phyloP scores from a whole-genome alignment of 2,113 vertebrate species.

The Lonchura striata region DNA sequence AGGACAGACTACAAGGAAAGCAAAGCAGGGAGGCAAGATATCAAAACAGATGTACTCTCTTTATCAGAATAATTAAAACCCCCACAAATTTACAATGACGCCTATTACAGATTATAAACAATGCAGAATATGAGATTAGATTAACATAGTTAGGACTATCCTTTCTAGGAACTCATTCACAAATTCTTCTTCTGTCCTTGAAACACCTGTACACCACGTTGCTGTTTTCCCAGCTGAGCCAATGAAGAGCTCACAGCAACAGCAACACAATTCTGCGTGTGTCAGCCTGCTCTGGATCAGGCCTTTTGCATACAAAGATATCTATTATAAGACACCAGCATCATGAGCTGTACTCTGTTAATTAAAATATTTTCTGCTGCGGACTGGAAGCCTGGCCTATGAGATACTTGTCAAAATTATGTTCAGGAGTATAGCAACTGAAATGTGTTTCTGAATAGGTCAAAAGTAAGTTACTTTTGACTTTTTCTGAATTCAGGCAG shows the following conservation, averaged over 20 bases:
- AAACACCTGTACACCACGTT: neutral
- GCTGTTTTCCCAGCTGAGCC: neutral
- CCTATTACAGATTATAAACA: neutral
- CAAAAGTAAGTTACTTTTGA: constrained; percentile 19
- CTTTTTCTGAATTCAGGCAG: neutral
- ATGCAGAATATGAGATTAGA: neutral
- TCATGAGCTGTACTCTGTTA: neutral
- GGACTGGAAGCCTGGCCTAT: neutral
- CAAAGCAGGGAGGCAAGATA: neutral
- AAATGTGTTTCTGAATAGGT: neutral
- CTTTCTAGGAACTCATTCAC: constrained; percentile 54
- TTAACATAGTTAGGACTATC: neutral
- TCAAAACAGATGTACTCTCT: neutral
- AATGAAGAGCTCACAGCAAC: neutral
- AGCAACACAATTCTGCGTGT: neutral
- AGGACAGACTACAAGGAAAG: neutral
- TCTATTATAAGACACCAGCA: neutral
- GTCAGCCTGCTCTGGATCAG: neutral
- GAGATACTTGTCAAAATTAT: constrained; percentile 2
- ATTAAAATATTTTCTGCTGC: constrained; percentile 12
- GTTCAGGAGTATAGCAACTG: neutral
- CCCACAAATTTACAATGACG: neutral
- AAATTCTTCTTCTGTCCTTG: neutral
- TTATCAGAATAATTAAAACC: neutral
- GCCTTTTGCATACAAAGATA: neutral